These are phyloP conservation scores for Gopherus flavomarginatus DNA, from an alignment of 2,113 vertebrate genomes.

Conservation along the genomic window DNA sequence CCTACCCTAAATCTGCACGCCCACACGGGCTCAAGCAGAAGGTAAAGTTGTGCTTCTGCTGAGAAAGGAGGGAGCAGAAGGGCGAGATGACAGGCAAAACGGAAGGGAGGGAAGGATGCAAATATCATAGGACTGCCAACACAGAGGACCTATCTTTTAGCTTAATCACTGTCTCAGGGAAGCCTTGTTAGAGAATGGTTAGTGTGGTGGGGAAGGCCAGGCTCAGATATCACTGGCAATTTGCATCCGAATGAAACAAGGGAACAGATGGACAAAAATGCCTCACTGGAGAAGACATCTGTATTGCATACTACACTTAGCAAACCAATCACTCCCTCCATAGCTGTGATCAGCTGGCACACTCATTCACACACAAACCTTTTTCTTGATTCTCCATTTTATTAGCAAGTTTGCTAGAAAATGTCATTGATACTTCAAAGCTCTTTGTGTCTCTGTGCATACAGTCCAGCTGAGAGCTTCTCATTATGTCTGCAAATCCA, in stretches of 20 bases:
- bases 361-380: fast-evolving
- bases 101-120: background rate
- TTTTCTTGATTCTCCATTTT: background rate
- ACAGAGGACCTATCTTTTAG: background rate
- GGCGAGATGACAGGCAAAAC: fast-evolving
- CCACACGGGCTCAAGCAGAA: background rate
- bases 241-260: fast-evolving
- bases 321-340: background rate
- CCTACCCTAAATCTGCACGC: fast-evolving
- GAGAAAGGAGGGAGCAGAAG: background rate
- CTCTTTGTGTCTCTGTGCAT: background rate
- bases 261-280: fast-evolving
- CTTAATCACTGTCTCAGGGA: background rate
- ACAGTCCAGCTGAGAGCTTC: background rate
- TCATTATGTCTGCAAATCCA: background rate
- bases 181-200: background rate
- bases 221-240: background rate
- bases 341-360: background rate
- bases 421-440: background rate
- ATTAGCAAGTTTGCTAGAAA: fast-evolving
- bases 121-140: background rate
- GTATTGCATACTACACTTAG: fast-evolving
- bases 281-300: background rate
- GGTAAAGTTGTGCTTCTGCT: fast-evolving
- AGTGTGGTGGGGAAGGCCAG: background rate